Base-by-base conservation (phyloP, 1,140 invertebrate genomes). In the Scaptodrosophila lebanonensis region DNA sequence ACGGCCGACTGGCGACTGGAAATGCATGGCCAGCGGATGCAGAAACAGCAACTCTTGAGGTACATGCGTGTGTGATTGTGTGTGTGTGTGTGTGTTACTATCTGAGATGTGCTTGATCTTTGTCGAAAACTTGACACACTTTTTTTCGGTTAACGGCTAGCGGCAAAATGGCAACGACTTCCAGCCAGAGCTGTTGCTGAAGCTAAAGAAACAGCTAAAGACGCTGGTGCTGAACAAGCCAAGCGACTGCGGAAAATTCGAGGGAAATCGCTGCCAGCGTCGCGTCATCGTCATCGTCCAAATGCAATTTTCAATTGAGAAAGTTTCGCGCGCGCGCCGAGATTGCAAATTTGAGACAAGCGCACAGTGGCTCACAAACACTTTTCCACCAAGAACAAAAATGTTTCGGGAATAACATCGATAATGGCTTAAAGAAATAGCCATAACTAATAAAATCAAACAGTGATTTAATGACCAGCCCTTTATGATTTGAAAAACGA, bases 231-330 rank as follows among this genome's bases (percentile, higher is more conserved):
- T 13, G 25, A n/a, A 3, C 27, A 30, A 30, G 32, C 27, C 16
- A n/a, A 45, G 25, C 11, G n/a, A 27, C 27, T 45, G 68, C 53
- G 60, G 71, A 82, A 83, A 82, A 69, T 82, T 79, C 69, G 75
- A 79, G 69, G 59, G 66, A 70, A 69, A 70, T 66, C 64, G 56
- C 48, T 49, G 44, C 9, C 16, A 39, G 36, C 30, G 22, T 43
- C 18, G 45, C 40, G 44, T 20, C 32, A 11, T 3, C 20, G 22
- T 27, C 36, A 13, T 51, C 76, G 72, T 67, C 72, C 72, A 66
- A 76, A 76, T 77, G 49, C 35, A 69, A 69, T 69, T 69, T 69
- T 43, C 53, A 17, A 35, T 22, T 25, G 22, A 25, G 22, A 25
- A 25, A 25, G 22, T 25, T 25, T 25, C 8, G n/a, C n/a, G n/a